Conservation (phyloP, 2,797 vertebrate genomes). For the Alcedo quadribrachys region DNA sequence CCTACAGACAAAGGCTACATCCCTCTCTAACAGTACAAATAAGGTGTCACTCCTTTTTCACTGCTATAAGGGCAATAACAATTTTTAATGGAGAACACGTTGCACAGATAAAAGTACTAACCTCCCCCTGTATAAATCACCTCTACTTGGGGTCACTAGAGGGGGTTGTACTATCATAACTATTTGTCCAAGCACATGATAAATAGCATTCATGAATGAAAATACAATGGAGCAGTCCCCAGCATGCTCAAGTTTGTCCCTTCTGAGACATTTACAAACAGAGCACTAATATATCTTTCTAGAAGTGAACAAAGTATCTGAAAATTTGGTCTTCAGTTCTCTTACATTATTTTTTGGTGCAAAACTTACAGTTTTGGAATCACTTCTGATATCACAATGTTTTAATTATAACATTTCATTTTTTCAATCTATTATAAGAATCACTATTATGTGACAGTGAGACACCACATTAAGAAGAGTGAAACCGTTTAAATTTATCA, state of each 20-base stretch:
- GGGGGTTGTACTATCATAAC: background rate
- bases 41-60: background rate
- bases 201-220: background rate
- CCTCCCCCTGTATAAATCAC: background rate
- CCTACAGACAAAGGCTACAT: background rate
- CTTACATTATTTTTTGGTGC: background rate
- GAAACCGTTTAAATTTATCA: background rate
- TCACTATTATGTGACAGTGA: background rate
- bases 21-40: fast-evolving
- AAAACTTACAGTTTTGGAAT: background rate
- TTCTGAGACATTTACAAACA: background rate
- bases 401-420: background rate
- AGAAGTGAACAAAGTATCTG: background rate
- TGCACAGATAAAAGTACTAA: background rate
- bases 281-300: fast-evolving
- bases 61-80: background rate
- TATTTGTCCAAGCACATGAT: background rate
- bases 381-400: background rate
- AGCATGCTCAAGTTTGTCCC: background rate
- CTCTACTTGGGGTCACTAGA: background rate
- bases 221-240: background rate
- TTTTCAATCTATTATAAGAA: background rate
- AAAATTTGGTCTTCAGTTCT: background rate
- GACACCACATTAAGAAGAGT: background rate
- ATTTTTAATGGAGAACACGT: background rate